A percentile compares a stretch with the other conserved stretches of the same genome.
phyloP scores from a whole-genome alignment of 2,888 invertebrate genomes.

The Sphinx pinastri region DNA sequence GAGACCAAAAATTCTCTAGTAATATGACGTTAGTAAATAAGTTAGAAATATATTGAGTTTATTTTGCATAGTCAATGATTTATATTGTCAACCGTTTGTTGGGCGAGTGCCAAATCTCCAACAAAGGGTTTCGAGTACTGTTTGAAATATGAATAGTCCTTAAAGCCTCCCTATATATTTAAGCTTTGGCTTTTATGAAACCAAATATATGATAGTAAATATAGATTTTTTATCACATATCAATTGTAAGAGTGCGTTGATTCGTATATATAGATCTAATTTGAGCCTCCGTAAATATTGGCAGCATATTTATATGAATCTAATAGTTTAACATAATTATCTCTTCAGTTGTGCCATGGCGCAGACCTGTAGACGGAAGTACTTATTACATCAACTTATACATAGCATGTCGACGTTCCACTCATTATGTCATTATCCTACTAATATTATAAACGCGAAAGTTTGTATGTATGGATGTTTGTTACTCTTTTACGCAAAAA shows the following conservation, averaged over 20 bases:
- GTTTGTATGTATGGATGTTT: too few relatives aligned
- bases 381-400: neutral
- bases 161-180: neutral
- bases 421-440: neutral
- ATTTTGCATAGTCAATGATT: neutral
- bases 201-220: neutral
- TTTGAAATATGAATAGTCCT: slow-evolving; percentile 1
- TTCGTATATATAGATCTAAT: too few relatives aligned
- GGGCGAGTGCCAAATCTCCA: slow-evolving; percentile 1
- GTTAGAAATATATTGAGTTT: neutral
- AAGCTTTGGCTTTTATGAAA: neutral
- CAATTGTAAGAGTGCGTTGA: too few relatives aligned
- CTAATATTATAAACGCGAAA: too few relatives aligned
- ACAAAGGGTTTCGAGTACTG: slow-evolving; percentile 2
- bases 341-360: neutral
- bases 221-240: too few relatives aligned
- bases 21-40: neutral
- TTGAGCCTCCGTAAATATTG: too few relatives aligned
- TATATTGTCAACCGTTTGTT: neutral
- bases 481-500: too few relatives aligned
- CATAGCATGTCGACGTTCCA: neutral
- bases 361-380: neutral
- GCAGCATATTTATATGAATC: too few relatives aligned
- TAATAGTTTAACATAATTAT: too few relatives aligned
- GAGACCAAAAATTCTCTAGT: neutral